phyloP scores from a whole-genome alignment of 2,888 invertebrate genomes.

The Aphodius sticticus region DNA sequence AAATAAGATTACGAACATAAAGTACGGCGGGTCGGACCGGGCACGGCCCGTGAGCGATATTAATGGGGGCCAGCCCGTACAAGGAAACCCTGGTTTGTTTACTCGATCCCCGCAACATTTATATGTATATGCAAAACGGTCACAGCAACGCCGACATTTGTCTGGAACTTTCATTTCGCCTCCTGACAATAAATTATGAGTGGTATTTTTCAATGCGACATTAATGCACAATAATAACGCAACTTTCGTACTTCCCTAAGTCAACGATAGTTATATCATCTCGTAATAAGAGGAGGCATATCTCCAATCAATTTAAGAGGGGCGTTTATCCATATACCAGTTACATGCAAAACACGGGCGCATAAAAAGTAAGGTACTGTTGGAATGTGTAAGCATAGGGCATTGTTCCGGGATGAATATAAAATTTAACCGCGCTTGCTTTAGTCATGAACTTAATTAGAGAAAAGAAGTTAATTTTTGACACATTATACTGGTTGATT shows the following conservation, averaged over 20 bases:
- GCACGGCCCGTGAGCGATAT: slow-evolving; percentile 40
- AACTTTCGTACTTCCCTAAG: slow-evolving; percentile 13
- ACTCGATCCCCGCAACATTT: slow-evolving; percentile 55
- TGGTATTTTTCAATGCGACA: slow-evolving; percentile 52
- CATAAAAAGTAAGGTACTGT: too few relatives aligned
- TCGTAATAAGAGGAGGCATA: neutral
- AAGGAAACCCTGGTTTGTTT: slow-evolving; percentile 54
- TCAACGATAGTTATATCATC: neutral
- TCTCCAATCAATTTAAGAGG: neutral
- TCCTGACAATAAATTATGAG: slow-evolving; percentile 56
- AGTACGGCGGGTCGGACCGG: slow-evolving; percentile 37
- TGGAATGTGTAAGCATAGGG: too few relatives aligned
- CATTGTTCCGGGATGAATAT: too few relatives aligned
- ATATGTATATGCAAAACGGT: slow-evolving; percentile 38
- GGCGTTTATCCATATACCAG: too few relatives aligned
- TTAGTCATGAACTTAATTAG: too few relatives aligned
- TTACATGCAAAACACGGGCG: too few relatives aligned
- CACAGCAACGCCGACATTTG: neutral
- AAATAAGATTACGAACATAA: slow-evolving; percentile 49
- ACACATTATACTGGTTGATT: too few relatives aligned
- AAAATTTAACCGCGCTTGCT: too few relatives aligned
- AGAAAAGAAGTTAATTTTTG: too few relatives aligned
- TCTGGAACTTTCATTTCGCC: slow-evolving; percentile 57
- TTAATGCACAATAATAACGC: slow-evolving; percentile 45
- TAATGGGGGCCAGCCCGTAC: slow-evolving; percentile 50